A percentile compares a stretch with the other conserved stretches of the same genome.
Conservation (phyloP, 2,888 invertebrate genomes). For the Mylabris sibirica region DNA sequence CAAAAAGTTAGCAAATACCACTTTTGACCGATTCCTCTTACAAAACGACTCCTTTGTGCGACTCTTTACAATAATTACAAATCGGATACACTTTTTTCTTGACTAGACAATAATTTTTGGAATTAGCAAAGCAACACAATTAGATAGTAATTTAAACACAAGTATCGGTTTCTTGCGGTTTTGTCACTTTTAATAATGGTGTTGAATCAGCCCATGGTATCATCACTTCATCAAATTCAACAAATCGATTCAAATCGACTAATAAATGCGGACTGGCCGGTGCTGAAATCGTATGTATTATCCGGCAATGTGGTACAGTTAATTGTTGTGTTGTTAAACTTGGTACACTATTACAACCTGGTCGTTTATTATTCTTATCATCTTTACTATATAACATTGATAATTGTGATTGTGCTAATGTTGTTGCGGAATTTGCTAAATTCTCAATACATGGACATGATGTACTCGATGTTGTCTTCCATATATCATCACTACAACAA, state of each 20-base stretch:
- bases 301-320: conserved; percentile 45
- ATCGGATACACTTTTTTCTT: not conserved
- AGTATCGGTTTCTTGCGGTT: conserved; percentile 44
- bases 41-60: conserved; percentile 11
- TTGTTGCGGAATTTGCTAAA: conserved; percentile 57
- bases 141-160: conserved; percentile 32
- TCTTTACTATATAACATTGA: conserved; percentile 49
- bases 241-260: conserved; percentile 43
- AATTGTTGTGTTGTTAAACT: conserved; percentile 51
- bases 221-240: conserved; percentile 51
- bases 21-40: not conserved
- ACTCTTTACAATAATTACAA: not conserved
- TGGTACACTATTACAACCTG: conserved; percentile 54
- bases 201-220: conserved; percentile 54
- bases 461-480: conserved; percentile 65
- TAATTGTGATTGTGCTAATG: conserved; percentile 55
- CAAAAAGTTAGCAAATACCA: no score
- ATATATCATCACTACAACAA: conserved; percentile 60
- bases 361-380: conserved; percentile 36
- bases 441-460: conserved; percentile 79
- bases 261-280: conserved; percentile 53
- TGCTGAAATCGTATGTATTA: conserved; percentile 53
- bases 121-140: not conserved
- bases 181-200: conserved; percentile 55
- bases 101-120: conserved; percentile 8